A percentile compares a stretch with the other conserved stretches of the same genome.
Evolutionary conservation across 2,797 vertebrate genomes (phyloP).

Genomic region (Allobates femoralis): DNA sequence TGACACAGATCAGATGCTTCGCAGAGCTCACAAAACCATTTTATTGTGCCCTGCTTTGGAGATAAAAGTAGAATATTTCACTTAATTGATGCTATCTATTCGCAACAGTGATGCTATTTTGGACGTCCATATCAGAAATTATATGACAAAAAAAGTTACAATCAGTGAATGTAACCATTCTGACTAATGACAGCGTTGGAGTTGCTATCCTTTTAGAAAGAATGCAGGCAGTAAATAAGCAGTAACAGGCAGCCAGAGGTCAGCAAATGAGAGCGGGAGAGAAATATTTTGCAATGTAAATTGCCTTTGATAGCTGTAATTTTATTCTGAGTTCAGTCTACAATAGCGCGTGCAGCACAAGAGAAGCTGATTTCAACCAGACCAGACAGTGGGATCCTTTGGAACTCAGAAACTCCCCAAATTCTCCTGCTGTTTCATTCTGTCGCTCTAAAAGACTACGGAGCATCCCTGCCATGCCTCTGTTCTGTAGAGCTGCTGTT

Average conservation of each 20-base stretch:
- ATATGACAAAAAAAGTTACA: constrained; percentile 37
- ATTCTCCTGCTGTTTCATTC: constrained; percentile 40
- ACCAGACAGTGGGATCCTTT: constrained; percentile 37
- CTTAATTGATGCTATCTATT: constrained; percentile 38
- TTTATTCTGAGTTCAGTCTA: constrained; percentile 63
- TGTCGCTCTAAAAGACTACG: constrained; percentile 24
- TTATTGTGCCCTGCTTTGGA: background rate
- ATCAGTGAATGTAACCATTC: constrained; percentile 28
- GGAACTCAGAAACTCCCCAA: constrained; percentile 30
- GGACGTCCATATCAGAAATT: constrained; percentile 32
- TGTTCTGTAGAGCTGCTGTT: constrained; percentile 25
- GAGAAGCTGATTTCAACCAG: constrained; percentile 48
- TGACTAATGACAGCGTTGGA: constrained; percentile 25
- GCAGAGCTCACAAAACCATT: constrained; percentile 51
- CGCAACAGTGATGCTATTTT: constrained; percentile 37
- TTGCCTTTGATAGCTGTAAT: constrained; percentile 63
- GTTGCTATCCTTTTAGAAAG: constrained; percentile 31
- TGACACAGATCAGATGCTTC: background rate
- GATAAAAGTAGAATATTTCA: constrained; percentile 14
- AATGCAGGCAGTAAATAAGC: constrained; percentile 42
- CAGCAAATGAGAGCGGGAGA: constrained; percentile 53
- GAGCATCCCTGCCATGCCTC: constrained; percentile 25
- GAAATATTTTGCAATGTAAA: constrained; percentile 59
- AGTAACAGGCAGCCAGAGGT: constrained; percentile 56
- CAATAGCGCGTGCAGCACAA: constrained; percentile 35